phyloP scores from a whole-genome alignment of 2,888 invertebrate genomes.

The Stenchaetothrips biformis region DNA sequence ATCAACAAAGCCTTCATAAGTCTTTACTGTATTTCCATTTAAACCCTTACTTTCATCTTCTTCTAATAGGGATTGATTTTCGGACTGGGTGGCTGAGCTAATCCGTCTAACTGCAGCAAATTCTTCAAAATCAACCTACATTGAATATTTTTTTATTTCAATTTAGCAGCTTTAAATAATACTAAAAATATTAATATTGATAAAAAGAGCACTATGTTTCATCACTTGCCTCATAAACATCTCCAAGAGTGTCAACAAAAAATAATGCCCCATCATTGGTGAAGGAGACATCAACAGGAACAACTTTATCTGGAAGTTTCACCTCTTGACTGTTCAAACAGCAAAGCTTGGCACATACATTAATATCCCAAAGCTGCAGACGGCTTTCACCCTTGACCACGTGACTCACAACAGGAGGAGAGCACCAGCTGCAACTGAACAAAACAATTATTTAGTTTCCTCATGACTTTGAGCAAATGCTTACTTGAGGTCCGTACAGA shows the following conservation, averaged over 20 bases:
- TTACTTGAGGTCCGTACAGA: too few species aligned
- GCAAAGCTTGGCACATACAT: neutral
- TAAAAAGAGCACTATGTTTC: too few species aligned
- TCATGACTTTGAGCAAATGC: neutral
- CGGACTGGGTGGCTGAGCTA: too few species aligned
- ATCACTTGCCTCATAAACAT: neutral
- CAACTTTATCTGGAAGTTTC: constrained; percentile 15
- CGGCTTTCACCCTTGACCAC: neutral
- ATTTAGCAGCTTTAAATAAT: neutral
- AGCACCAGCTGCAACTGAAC: neutral
- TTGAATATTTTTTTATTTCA: neutral
- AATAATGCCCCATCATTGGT: constrained; percentile 26
- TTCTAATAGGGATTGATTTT: neutral
- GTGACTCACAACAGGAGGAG: neutral
- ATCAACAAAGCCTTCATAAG: neutral
- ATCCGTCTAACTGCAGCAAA: neutral
- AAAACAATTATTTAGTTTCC: neutral
- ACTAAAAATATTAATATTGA: neutral
- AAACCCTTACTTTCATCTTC: neutral
- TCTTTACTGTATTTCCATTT: neutral
- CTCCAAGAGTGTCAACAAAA: neutral
- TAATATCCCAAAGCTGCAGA: neutral
- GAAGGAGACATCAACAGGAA: neutral
- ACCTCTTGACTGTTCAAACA: neutral
- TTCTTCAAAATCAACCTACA: constrained; percentile 11